Percentiles rank a stretch among this genome's conserved stretches.
These are phyloP conservation scores for Myotis planiceps DNA, from an alignment of 2,797 vertebrate species.

Conservation along the genomic window DNA sequence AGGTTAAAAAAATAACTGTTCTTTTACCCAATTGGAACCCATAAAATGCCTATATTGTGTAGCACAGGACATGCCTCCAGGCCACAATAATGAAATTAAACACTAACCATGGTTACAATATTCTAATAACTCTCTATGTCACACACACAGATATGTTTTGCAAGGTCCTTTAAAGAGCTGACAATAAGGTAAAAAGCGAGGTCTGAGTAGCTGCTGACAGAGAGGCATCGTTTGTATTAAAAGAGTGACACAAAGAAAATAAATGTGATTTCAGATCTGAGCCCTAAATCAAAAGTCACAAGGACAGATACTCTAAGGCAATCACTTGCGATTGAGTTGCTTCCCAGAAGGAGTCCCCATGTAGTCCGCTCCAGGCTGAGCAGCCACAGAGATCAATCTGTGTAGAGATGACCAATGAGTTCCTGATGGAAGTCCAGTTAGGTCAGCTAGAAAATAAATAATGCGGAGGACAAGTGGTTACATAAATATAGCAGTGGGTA, in stretches of 20 bases:
- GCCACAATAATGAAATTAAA: not conserved
- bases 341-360: not conserved
- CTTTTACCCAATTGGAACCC: not conserved
- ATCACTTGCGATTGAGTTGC: conserved; percentile 38
- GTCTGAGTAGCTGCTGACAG: not conserved
- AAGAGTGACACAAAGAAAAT: conserved; percentile 38
- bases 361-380: not conserved
- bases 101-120: not conserved
- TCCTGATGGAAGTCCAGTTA: conserved; percentile 26
- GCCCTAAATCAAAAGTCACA: conserved; percentile 64
- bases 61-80: not conserved
- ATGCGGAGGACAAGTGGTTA: not conserved
- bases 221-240: conserved; percentile 11
- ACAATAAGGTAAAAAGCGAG: conserved; percentile 15
- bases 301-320: conserved; percentile 5
- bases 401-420: not conserved
- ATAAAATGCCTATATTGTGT: not conserved
- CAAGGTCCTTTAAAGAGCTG: conserved; percentile 27
- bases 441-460: not conserved
- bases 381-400: not conserved
- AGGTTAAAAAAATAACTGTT: not conserved
- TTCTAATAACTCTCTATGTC: not conserved
- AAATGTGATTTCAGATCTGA: conserved; percentile 20
- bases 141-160: conserved; percentile 13
- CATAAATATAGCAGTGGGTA: not conserved